Base-by-base conservation (phyloP, 2,797 vertebrate species). In the Etheostoma nigrum region DNA sequence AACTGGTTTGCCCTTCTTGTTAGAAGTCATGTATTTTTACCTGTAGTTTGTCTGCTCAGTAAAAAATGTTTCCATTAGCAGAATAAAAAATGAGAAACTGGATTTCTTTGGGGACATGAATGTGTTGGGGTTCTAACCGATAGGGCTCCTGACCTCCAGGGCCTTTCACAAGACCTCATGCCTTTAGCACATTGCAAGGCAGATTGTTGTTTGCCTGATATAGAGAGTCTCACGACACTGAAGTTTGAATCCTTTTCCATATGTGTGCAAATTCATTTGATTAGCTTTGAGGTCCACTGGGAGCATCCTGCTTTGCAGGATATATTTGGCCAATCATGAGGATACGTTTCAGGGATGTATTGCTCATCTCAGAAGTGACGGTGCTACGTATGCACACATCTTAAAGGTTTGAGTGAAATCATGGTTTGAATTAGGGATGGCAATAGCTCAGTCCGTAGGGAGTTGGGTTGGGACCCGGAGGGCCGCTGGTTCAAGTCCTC, bases 251-350 rank as follows among this genome's bases (percentile, higher is more conserved):
- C 16, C 36, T 42, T 47, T 67, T 73, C 65, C 55, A 84, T 80
- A 78, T 86, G 59, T 86, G 81, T 71, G 71, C 72, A 76, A 76
- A 86, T 88, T 42, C 45, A 33, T 18, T 13, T 81, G 52, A 78
- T 72, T 65, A 63, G 30, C 11, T 61, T 33, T 16, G 25, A 65
- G 4, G 4, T 70, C 79, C 44, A 0, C n/a, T 2, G 62, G 27
- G 83, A 77, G 47, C 10, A 7, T 42, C 27, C 21, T 47, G 52
- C 30, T 52, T 40, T 13, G 52, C 15, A 40, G 54, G 47, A 36
- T n/a, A 47, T 13, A 30, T 57, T 23, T 30, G 42, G 16, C 33
- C 33, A 18, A n/a, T 51, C 69, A 23, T 0, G 36, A 65, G 44
- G 51, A 61, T 25, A 42, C 6, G 15, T 69, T 72, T 66, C 33